phyloP scores from a whole-genome alignment of 2,113 vertebrate species.

The Cryptomyrus ogoouensis region DNA sequence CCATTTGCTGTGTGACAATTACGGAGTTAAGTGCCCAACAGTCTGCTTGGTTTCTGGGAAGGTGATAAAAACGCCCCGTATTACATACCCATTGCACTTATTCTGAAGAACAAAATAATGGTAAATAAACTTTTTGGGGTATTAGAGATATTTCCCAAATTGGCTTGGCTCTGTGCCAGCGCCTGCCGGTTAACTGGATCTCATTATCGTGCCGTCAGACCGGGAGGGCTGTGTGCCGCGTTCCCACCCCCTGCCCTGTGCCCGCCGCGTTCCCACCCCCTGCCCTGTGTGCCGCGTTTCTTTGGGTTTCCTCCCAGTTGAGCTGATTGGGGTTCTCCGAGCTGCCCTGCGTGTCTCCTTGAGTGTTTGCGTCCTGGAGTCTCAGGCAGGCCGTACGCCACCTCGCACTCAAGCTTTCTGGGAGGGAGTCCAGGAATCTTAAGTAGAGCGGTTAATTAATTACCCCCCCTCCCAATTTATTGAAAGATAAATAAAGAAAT shows the following conservation, averaged over 20 bases:
- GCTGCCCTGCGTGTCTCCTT: not conserved
- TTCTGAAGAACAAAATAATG: not conserved
- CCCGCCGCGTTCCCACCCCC: not conserved
- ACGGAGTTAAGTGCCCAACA: not conserved
- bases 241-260: not conserved
- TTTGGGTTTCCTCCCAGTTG: not conserved
- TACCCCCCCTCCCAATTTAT: not conserved
- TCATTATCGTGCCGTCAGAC: not conserved
- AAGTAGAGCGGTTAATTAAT: not conserved
- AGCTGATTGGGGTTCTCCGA: not conserved
- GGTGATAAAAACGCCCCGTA: not conserved
- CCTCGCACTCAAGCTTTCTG: not conserved
- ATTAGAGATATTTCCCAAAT: not conserved
- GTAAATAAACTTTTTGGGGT: not conserved
- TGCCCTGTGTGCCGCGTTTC: not conserved
- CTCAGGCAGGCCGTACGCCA: not conserved
- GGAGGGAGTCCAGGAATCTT: not conserved
- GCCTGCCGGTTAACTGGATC: not conserved
- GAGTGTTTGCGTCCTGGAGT: not conserved
- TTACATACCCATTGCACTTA: not conserved
- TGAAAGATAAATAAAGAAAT: slow-evolving; percentile 4
- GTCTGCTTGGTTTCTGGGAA: not conserved
- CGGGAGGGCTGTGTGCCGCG: not conserved
- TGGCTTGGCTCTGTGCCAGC: not conserved
- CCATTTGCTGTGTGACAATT: not conserved